Percentiles rank a stretch among this genome's conserved stretches.
phyloP scores from a whole-genome alignment of 2,113 vertebrate species.

The Oryctolagus cuniculus region mOryCun1.1 NC_091446.1:87721501-87722000 shows the following conservation, averaged over 20 bases:
- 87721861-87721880: not conserved
- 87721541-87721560: not conserved
- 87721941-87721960: not conserved
- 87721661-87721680: not conserved
- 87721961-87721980: conserved; percentile 54
- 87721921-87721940: not conserved
- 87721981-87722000: conserved; percentile 76
- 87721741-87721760: not conserved
- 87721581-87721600: not conserved
- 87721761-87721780: not conserved
- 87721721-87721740: conserved; percentile 43
- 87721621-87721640: conserved; percentile 1
- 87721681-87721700: conserved; percentile 7
- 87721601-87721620: not conserved
- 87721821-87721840: not conserved
- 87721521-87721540: not conserved
- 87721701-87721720: not conserved
- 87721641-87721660: not conserved
- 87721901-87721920: not conserved
- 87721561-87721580: accelerated
- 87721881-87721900: not conserved
- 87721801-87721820: not conserved
- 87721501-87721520: not conserved
- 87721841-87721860: not conserved
- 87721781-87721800: not conserved